Evolutionary conservation across 2,113 vertebrate genomes (phyloP).

Genomic region (Ancistrus triradiatus): DNA sequence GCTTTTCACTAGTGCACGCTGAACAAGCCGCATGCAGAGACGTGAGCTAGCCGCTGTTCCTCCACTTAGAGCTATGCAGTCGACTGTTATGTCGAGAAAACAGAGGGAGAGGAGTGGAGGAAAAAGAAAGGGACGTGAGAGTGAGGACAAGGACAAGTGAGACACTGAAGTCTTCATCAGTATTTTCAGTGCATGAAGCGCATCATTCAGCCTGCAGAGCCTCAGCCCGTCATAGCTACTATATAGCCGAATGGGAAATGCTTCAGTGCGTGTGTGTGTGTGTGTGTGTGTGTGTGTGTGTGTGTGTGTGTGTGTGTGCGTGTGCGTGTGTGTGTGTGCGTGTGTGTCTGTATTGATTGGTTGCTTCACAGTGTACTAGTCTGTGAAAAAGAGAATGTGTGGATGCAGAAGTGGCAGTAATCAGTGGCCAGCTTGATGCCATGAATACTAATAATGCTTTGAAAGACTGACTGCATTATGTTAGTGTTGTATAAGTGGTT

Average conservation of each 20-base stretch:
- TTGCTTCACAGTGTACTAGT: neutral
- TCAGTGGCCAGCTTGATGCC: neutral
- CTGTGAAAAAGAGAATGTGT: constrained; percentile 5
- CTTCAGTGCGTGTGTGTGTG: neutral
- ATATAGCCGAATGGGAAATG: constrained; percentile 2
- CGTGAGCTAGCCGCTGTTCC: neutral
- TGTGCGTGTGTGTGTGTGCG: neutral
- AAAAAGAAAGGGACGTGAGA: neutral
- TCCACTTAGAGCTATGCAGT: neutral
- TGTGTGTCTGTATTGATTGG: neutral
- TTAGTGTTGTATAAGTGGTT: neutral
- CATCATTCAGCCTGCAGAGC: constrained; percentile 10
- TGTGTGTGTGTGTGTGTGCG: neutral
- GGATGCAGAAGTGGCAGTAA: neutral
- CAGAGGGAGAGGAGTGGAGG: neutral
- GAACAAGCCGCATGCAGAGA: constrained; percentile 8
- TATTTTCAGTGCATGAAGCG: constrained; percentile 2
- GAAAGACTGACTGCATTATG: neutral
- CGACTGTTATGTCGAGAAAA: neutral
- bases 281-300: neutral
- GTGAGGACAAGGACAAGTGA: neutral
- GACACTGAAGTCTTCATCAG: neutral
- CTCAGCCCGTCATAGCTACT: neutral
- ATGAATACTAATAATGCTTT: neutral
- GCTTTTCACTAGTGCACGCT: no score